Evolutionary conservation across 1,140 invertebrate species (phyloP), one percentile per base, ranked within the genome.

Genomic region (Eumeta japonica): DNA sequence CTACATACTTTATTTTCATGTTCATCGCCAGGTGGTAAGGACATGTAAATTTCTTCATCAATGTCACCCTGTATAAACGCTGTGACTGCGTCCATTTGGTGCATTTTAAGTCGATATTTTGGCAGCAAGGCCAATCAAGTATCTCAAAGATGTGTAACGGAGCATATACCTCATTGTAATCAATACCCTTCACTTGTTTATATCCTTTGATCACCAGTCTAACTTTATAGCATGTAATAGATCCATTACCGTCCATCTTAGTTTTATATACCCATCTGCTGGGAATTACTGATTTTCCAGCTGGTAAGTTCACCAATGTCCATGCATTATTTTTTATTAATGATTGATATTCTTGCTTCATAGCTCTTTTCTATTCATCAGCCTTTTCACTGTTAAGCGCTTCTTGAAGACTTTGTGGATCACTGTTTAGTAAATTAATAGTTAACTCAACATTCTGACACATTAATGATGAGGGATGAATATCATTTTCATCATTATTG

Each of bases 181-280:
- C 48, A 5, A 50, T 41, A 2, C 55, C 52, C 31, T 52, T 39
- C 17, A 18, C 39, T 28, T 62, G 56, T 11, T 37, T 45, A 39
- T 37, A 63, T 10, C 54, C 53, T 46, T 58, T 60, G 13, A 45
- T 44, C 1, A 60, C 49, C 13, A 73, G 41, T 30, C 60, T 39
- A 5, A 62, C 61, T 39, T 55, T 60, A 35, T 45, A 54, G 12
- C 53, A 41, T 10, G 28, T 45, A 10, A 63, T 37, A n/a, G 47
- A 46, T 18, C 63, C 48, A 38, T 56, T 50, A 35, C 46, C 39
- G 39, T 66, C 50, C 39, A 39, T 39, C 50, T 63, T 59, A 32
- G 49, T 50, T 45, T 47, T 64, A 35, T 50, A 77, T 2, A 79
- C 66, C 77, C 71, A 78, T 48, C 56, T 56, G 28, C 44, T 48